Conservation (phyloP, 2,888 invertebrate species). For the Macaria notata region DNA sequence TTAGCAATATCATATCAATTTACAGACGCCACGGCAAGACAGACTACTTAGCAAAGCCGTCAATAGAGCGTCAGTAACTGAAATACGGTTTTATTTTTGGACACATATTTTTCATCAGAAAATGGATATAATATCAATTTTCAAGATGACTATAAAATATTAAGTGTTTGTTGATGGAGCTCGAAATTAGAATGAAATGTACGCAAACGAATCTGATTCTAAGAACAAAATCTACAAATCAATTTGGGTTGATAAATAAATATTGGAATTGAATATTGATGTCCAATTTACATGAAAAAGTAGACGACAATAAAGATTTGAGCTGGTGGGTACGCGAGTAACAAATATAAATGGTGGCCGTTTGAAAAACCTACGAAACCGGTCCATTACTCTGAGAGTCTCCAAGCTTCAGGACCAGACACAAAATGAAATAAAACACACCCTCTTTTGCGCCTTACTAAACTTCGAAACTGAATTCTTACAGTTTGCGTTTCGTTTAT, state of each 20-base stretch:
- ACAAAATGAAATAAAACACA: constrained; percentile 60
- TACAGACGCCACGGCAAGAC: background rate
- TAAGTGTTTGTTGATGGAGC: too few species aligned
- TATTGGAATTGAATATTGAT: constrained; percentile 17
- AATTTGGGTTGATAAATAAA: constrained; percentile 15
- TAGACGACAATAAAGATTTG: constrained; percentile 28
- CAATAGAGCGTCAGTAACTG: too few species aligned
- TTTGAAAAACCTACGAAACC: constrained; percentile 63
- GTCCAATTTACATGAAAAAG: constrained; percentile 22
- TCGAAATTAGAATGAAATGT: too few species aligned
- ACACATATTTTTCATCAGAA: too few species aligned
- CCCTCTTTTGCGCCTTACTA: constrained; percentile 19
- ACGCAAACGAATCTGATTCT: too few species aligned
- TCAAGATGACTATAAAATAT: too few species aligned
- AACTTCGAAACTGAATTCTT: constrained; percentile 4
- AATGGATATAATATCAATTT: too few species aligned
- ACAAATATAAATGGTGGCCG: constrained; percentile 41
- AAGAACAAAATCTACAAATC: background rate
- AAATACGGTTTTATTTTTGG: too few species aligned
- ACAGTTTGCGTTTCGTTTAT: background rate
- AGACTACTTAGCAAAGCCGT: too few species aligned
- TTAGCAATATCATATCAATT: background rate
- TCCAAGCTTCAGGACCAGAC: constrained; percentile 48
- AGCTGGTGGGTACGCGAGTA: constrained; percentile 33
- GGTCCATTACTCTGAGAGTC: constrained; percentile 52